phyloP scores from a whole-genome alignment of 2,113 vertebrate genomes.

The Melanotaenia duboulayi region DNA sequence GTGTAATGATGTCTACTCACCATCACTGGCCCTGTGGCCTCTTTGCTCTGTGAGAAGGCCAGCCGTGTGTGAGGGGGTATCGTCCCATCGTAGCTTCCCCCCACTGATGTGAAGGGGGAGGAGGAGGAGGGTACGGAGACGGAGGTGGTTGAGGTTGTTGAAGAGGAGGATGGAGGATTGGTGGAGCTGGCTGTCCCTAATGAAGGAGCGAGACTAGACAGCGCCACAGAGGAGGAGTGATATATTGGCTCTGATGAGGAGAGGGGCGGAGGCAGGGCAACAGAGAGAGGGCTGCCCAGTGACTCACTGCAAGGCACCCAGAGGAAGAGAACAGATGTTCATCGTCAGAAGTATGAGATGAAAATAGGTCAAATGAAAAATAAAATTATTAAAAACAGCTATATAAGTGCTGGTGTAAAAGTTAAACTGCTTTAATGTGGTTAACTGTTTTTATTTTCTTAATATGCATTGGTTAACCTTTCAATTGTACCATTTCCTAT shows the following conservation, averaged over 20 bases:
- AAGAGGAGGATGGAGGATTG: slow-evolving; percentile 61
- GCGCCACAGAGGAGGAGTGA: slow-evolving; percentile 70
- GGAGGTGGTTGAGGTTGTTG: slow-evolving; percentile 59
- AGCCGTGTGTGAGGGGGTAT: slow-evolving; percentile 75
- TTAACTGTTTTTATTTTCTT: not conserved
- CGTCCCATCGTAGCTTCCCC: slow-evolving; percentile 75
- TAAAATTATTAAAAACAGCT: not conserved
- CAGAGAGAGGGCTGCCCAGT: slow-evolving; percentile 73
- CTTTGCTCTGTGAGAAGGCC: slow-evolving; percentile 82
- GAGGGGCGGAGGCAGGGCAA: slow-evolving; percentile 74
- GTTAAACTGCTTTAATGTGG: not conserved
- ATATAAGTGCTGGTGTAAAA: not conserved
- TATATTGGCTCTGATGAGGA: slow-evolving; percentile 80
- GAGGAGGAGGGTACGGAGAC: slow-evolving; percentile 65
- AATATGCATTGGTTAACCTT: not conserved
- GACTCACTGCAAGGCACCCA: slow-evolving; percentile 70
- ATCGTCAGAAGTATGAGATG: not conserved
- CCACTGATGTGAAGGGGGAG: slow-evolving; percentile 74
- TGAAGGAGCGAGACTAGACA: slow-evolving; percentile 76
- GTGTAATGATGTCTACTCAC: slow-evolving; percentile 55
- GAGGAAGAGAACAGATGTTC: not conserved
- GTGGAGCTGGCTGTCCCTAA: slow-evolving; percentile 64
- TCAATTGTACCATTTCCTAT: slow-evolving; percentile 1
- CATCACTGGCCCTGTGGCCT: slow-evolving; percentile 76
- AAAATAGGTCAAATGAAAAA: not conserved